A percentile compares a stretch with the other conserved stretches of the same genome.
phyloP scores from a whole-genome alignment of 2,888 invertebrate genomes.

The Saturnia japonica region DNA sequence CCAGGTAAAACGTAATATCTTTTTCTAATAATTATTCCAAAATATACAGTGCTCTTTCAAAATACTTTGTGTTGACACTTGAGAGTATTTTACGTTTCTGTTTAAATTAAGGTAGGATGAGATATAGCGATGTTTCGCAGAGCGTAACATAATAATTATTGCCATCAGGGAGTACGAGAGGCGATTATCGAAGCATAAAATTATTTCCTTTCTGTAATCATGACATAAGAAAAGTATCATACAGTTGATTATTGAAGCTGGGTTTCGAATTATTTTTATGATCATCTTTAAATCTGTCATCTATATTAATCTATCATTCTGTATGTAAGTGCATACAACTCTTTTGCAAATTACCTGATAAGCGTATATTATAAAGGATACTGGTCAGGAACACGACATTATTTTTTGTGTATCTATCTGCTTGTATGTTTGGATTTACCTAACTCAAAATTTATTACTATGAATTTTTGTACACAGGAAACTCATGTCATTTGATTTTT shows the following conservation, averaged over 20 bases:
- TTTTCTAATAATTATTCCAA: neutral
- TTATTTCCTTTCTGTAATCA: conserved; percentile 20
- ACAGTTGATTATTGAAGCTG: neutral
- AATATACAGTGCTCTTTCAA: neutral
- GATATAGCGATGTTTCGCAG: conserved; percentile 24
- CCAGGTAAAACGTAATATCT: neutral
- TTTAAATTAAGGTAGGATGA: conserved; percentile 23
- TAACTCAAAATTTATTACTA: no score
- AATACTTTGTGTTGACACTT: conserved; percentile 21
- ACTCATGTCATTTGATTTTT: no score
- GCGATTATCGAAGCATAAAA: conserved; percentile 23
- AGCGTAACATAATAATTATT: conserved; percentile 29
- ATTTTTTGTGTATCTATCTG: no score
- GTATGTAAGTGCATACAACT: no score
- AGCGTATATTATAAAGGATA: no score
- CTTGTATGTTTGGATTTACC: no score
- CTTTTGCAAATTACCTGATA: no score
- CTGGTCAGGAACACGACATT: no score
- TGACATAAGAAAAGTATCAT: neutral
- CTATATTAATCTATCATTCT: no score
- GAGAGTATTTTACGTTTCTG: conserved; percentile 24
- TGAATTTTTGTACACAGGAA: no score
- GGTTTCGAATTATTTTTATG: neutral
- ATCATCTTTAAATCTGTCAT: neutral
- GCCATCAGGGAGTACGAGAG: conserved; percentile 23